Base-by-base conservation (phyloP, 2,797 vertebrate species). In the Pseudochaenichthys georgianus region DNA sequence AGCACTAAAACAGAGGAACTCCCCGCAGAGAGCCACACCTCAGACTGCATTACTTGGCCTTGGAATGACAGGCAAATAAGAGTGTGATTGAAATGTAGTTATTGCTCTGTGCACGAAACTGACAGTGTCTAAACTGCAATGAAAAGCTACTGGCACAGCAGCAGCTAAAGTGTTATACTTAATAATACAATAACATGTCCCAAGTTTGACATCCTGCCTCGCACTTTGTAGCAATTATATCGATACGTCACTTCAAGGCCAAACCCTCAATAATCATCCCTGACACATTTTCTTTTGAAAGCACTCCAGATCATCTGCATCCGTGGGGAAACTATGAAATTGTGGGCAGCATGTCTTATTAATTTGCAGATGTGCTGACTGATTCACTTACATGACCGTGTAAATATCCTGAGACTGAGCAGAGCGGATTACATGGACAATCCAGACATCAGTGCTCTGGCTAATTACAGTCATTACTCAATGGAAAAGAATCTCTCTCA, bases 281-380 rank as follows among this genome's bases (percentile, higher is more conserved):
- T 47, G 81, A 70, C 66, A 58, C 46, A 66, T 55, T 54, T 28
- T 68, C 57, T 41, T 72, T 53, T 23, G 15, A 71, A 69, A 83
- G 83, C 70, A 54, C 51, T 77, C 57, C 12, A 2, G 65, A 76
- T 78, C 55, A 57, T 46, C 72, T 43, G 68, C 73, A 59, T 75
- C 72, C 63, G 79, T 16, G 13, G 77, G 45, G 42, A 77, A 70
- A 80, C 61, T 57, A 69, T 78, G 77, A 81, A 83, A 81, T 64
- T 51, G 50, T 13, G 43, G 15, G 5, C 60, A 55, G 81, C 72
- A 80, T 50, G 84, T 70, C 78, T 85, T 84, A 77, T 82, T 87
- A 66, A 84, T 88, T 87, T 90, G 78, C 85, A 89, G 75, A 89
- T 87, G 83, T 88, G 88, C 84, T 68, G 87, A 83, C 76, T 86